phyloP scores from a whole-genome alignment of 2,113 vertebrate species.

The Phoxinus phoxinus region DNA sequence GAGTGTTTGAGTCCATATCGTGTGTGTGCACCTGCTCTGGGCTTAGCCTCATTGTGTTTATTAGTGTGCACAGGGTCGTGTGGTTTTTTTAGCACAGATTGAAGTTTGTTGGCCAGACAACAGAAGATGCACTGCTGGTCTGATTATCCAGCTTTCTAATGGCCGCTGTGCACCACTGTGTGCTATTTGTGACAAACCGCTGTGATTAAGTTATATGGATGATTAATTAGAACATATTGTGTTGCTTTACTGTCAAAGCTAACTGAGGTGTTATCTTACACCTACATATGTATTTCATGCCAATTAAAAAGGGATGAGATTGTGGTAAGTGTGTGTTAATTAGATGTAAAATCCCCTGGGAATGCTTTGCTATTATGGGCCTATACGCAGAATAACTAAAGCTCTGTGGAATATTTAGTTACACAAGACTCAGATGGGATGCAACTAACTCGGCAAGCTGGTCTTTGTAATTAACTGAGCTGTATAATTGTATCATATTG shows the following conservation, averaged over 20 bases:
- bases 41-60: slow-evolving; percentile 27
- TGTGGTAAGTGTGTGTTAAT: neutral
- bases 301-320: slow-evolving; percentile 27
- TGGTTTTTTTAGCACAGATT: neutral
- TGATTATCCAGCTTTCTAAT: slow-evolving; percentile 30
- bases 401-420: slow-evolving; percentile 21
- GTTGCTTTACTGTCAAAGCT: slow-evolving; percentile 28
- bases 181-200: neutral
- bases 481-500: slow-evolving; percentile 11
- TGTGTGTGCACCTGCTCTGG: slow-evolving; percentile 19
- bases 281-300: neutral
- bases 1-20: neutral
- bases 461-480: slow-evolving; percentile 12
- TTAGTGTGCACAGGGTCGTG: slow-evolving; percentile 19
- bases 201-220: neutral
- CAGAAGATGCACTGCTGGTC: slow-evolving; percentile 5
- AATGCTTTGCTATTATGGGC: slow-evolving; percentile 1
- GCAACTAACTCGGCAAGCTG: neutral
- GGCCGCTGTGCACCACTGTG: neutral
- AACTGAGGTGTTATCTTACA: neutral
- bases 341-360: slow-evolving; percentile 15
- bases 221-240: slow-evolving; percentile 1
- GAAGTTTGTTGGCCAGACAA: slow-evolving; percentile 20
- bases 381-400: neutral
- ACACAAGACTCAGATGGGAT: neutral